Evolutionary conservation across 1,140 invertebrate genomes (phyloP), one percentile per base, ranked within the genome.

Genomic region (Drosophila tani): DNA sequence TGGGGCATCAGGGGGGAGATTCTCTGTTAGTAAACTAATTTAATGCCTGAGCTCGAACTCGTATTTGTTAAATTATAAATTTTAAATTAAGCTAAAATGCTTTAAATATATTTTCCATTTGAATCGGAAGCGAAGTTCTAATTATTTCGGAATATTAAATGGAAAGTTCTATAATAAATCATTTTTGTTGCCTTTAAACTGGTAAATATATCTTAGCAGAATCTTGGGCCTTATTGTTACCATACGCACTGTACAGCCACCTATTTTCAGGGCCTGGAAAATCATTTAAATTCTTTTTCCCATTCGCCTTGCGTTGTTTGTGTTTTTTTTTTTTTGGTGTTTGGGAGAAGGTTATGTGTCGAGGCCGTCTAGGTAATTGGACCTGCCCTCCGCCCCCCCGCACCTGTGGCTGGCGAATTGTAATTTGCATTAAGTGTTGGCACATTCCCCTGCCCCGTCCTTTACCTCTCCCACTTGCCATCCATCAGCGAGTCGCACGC

Each of bases 361-460:
- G 80, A 82, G 75, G 75, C 75, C 80, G 82, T 84, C 81, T 84
- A 70, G 82, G 78, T 85, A 85, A 85, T 85, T 85, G 82, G 58
- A 79, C 57, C 7, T 9, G 32, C 32, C 62, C 66, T 49, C 24
- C 17, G 27, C 9, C 5, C n/a, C n/a, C 70, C 35, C 58, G 62
- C 62, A 35, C 51, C 49, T 82, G 79, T 53, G 83, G 76, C 85
- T 79, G 51, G 71, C 68, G 76, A 86, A 87, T 70, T 86, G 83
- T 86, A 87, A 86, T 86, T 86, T 86, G 85, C 83, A 86, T 86
- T 86, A 87, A 86, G 83, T 86, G 83, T 87, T 80, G 83, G 71
- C 83, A 82, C 82, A 66, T 45, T 59, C 12, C 21, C 17, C 73
- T 8, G 8, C 17, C 11, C n/a, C 7, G 0, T 2, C 19, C 11